Percentiles rank a stretch among this genome's conserved stretches.
Evolutionary conservation across 92 coral and sea anemone species (phyloP).

Genomic region (Parazoanthus darwini): DNA sequence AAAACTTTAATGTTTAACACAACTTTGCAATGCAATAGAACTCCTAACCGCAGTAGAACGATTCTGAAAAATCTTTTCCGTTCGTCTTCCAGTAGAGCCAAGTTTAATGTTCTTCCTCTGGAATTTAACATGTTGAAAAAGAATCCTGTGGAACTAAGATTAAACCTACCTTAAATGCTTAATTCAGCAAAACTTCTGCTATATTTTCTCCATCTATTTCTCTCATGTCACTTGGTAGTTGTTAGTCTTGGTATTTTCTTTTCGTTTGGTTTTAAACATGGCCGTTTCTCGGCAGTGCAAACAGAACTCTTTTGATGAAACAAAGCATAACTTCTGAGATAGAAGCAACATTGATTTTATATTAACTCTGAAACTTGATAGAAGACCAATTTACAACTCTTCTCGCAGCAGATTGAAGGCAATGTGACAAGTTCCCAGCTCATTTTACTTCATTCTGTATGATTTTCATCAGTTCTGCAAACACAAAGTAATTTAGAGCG

Average conservation of each 20-base stretch:
- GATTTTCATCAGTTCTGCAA: conserved; percentile 32
- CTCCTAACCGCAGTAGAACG: neutral
- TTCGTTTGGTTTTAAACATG: neutral
- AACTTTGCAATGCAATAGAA: neutral
- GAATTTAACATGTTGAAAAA: neutral
- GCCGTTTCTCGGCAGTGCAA: neutral
- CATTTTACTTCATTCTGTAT: neutral
- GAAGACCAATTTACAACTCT: neutral
- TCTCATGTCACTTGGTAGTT: neutral
- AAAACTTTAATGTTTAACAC: no score
- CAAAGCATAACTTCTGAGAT: neutral
- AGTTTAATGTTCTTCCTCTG: neutral
- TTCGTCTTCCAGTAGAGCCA: neutral
- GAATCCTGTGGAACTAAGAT: neutral
- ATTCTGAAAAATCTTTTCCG: neutral
- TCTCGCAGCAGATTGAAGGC: neutral
- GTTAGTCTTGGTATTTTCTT: neutral
- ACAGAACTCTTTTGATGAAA: neutral
- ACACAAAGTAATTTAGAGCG: conserved; percentile 19
- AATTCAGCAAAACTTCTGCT: neutral
- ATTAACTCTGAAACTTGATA: conserved; percentile 22
- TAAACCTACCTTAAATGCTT: neutral
- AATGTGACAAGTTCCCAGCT: neutral
- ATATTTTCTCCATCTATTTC: no score
- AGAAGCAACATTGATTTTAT: conserved; percentile 11